Conservation (phyloP, 2,888 invertebrate species). For the Trissolcus brochymenae region DNA sequence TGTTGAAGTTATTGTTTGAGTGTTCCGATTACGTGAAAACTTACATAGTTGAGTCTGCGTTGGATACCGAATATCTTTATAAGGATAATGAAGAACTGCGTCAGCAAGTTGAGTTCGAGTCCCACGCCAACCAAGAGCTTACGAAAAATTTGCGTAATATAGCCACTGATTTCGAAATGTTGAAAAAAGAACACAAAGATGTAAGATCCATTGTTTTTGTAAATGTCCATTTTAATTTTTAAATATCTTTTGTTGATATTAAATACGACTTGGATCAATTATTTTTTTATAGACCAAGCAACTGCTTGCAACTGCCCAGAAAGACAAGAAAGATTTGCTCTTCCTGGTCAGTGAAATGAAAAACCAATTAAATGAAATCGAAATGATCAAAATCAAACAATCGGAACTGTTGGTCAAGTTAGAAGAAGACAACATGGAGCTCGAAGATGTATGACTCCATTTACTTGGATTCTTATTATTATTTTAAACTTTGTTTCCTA, state of each 20-base stretch:
- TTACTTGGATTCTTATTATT: background rate
- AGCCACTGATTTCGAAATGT: slow-evolving; percentile 24
- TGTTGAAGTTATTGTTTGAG: background rate
- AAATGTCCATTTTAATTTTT: too few species aligned
- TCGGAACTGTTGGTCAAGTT: too few species aligned
- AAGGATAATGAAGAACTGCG: slow-evolving; percentile 39
- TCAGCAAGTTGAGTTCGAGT: slow-evolving; percentile 40
- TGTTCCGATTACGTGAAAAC: background rate
- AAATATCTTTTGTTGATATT: too few species aligned
- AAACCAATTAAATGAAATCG: too few species aligned
- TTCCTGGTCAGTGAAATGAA: too few species aligned
- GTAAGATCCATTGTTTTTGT: background rate
- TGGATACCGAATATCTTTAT: slow-evolving; percentile 21
- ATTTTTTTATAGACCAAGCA: background rate
- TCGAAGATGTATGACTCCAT: slow-evolving; percentile 62
- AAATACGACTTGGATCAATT: background rate
- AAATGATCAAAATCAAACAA: too few species aligned
- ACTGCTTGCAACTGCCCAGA: background rate
- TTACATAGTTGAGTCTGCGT: slow-evolving; percentile 3
- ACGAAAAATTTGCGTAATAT: slow-evolving; percentile 36
- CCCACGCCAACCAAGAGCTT: slow-evolving; percentile 34
- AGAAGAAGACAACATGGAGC: slow-evolving; percentile 46
- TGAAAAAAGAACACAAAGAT: slow-evolving; percentile 3
- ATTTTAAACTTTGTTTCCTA: background rate
- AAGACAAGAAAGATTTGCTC: background rate